Conservation (phyloP, 2,888 invertebrate genomes). For the Spodoptera picta region DNA sequence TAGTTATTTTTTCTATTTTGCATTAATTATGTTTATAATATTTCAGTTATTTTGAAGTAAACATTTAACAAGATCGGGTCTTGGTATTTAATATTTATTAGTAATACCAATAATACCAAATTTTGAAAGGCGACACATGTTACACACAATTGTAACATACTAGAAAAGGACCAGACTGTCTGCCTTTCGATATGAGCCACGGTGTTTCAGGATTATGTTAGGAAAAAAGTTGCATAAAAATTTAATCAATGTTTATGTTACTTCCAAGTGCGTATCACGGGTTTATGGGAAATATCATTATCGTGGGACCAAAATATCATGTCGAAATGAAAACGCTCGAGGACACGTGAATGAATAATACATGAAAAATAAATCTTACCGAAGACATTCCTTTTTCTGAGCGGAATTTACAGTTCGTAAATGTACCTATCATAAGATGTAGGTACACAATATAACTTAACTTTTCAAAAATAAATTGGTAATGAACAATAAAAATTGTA, state of each 20-base stretch:
- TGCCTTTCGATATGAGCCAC: too few relatives aligned
- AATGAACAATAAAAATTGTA: too few relatives aligned
- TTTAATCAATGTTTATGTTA: conserved; percentile 27
- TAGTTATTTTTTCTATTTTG: not conserved
- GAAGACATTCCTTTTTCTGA: conserved; percentile 74
- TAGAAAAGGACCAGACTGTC: too few relatives aligned
- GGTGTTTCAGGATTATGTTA: too few relatives aligned
- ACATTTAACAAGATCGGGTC: too few relatives aligned
- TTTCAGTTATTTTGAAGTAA: too few relatives aligned
- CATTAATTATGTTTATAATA: too few relatives aligned
- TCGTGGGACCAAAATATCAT: conserved; percentile 79
- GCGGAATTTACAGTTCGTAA: conserved; percentile 77
- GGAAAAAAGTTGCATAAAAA: not conserved
- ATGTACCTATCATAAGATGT: conserved; percentile 63
- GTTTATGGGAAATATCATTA: conserved; percentile 82
- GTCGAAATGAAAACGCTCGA: conserved; percentile 83
- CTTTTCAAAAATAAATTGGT: not conserved
- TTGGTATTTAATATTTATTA: too few relatives aligned
- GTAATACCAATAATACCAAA: too few relatives aligned
- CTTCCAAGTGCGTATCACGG: conserved; percentile 44
- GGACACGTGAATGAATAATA: conserved; percentile 85
- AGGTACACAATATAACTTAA: conserved; percentile 55
- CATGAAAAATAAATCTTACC: conserved; percentile 85
- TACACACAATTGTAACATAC: too few relatives aligned
- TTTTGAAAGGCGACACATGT: too few relatives aligned